Conservation (phyloP, 1,140 invertebrate genomes). For the Brachionus rotundiformis region DNA sequence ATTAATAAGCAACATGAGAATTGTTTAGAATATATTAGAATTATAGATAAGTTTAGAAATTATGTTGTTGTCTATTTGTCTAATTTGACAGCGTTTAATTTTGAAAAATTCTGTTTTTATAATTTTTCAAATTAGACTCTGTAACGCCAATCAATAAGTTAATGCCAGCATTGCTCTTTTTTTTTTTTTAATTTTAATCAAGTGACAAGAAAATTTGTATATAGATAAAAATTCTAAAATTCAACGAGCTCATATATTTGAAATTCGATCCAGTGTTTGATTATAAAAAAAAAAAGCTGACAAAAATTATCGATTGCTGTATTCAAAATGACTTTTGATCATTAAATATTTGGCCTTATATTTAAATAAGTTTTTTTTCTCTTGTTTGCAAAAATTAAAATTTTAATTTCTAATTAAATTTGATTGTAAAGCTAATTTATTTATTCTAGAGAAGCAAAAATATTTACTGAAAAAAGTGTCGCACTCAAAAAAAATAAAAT, state of each 20-base stretch:
- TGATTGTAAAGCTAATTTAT: background rate
- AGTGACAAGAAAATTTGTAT: background rate
- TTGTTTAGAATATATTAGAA: conserved; percentile 3
- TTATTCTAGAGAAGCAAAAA: too few species aligned
- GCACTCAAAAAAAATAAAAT: too few species aligned
- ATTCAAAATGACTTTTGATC: background rate
- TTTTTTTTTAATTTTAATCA: too few species aligned
- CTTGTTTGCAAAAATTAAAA: background rate
- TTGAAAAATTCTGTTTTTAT: background rate
- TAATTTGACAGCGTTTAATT: background rate
- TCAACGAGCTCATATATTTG: too few species aligned
- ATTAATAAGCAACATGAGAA: conserved; percentile 17
- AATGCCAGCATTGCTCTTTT: background rate
- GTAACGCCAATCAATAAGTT: background rate
- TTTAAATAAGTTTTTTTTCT: background rate
- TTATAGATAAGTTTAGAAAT: background rate
- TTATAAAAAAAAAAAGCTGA: background rate
- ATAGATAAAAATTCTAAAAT: too few species aligned
- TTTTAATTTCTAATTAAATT: conserved; percentile 9
- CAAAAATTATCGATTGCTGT: conserved; percentile 4
- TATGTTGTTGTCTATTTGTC: background rate
- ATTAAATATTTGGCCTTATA: background rate
- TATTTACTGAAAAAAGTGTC: too few species aligned
- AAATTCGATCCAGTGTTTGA: conserved; percentile 2
- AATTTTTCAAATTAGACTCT: background rate